Evolutionary conservation across 2,113 vertebrate genomes (phyloP), one percentile per base, ranked within the genome.

Genomic region (Menidia beryllina): DNA sequence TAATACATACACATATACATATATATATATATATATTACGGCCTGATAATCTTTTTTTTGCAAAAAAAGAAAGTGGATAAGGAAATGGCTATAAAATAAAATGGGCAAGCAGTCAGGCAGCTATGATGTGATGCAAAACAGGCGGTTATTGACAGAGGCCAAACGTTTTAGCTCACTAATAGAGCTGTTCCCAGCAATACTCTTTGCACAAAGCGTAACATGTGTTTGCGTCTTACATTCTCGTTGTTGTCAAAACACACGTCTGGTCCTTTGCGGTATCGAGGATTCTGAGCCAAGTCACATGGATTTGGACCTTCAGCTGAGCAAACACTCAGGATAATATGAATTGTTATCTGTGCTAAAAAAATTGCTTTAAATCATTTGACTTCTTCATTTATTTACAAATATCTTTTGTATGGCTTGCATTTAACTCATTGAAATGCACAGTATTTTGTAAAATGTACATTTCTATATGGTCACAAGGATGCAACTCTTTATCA

Each of bases 301-400:
- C 98, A 99, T 4, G 95, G 97, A 81, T 99, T 93, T 21, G 98
- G 98, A 61, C 98, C 98, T 77, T 95, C 94, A 89, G 97, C 98
- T 99, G 86, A 77, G 91, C 73, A 75, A 21, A 70, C 38, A 61
- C 38, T 96, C 92, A 96, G 95, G 93, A 94, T 80, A 91, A 91
- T 21, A 10, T 0, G 1, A 30, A 25, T 56, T 36, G 53, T 14
- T 0, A 17, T 61, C 20, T n/a, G n/a, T n/a, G n/a, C n/a, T n/a
- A n/a, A n/a, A n/a, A n/a, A n/a, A n/a, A n/a, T n/a, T n/a, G n/a
- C n/a, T n/a, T n/a, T n/a, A n/a, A n/a, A n/a, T n/a, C n/a, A n/a
- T n/a, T n/a, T n/a, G n/a, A n/a, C n/a, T n/a, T n/a, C n/a, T n/a
- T n/a, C n/a, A n/a, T n/a, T n/a, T n/a, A 8, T 24, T 23, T 36